phyloP scores from a whole-genome alignment of 2,888 invertebrate genomes.

The Lasioglossum malachurum region DNA sequence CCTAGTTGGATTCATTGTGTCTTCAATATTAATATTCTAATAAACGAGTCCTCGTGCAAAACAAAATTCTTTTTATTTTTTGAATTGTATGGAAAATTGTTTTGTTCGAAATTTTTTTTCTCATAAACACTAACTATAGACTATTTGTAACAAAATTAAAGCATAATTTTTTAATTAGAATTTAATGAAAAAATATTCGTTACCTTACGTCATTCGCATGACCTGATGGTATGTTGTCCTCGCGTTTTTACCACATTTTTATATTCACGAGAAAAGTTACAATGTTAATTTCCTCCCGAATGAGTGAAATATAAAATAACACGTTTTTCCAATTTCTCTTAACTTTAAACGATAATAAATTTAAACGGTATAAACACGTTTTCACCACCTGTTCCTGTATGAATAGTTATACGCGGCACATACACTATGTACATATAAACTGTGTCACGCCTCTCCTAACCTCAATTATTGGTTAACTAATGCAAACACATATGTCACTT shows the following conservation, averaged over 20 bases:
- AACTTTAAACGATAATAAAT: slow-evolving; percentile 17
- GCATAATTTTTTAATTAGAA: background rate
- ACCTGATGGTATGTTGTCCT: slow-evolving; percentile 64
- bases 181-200: slow-evolving; percentile 60
- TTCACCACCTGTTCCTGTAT: slow-evolving; percentile 2
- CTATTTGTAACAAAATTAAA: background rate
- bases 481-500: slow-evolving; percentile 9
- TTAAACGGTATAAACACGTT: slow-evolving; percentile 5
- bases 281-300: slow-evolving; percentile 33
- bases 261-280: slow-evolving; percentile 35
- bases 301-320: slow-evolving; percentile 51
- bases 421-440: slow-evolving; percentile 16
- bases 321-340: slow-evolving; percentile 22
- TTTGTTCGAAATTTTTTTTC: background rate
- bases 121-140: background rate
- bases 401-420: slow-evolving; percentile 20
- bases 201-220: slow-evolving; percentile 80
- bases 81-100: background rate
- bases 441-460: slow-evolving; percentile 53
- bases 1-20: background rate
- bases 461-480: slow-evolving; percentile 41
- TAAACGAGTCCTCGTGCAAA: background rate
- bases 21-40: no score
- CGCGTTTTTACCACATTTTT: background rate
- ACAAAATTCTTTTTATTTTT: background rate